These are phyloP conservation scores for Agrochola lychnidis DNA, from an alignment of 2,888 invertebrate genomes.

Conservation along the genomic window DNA sequence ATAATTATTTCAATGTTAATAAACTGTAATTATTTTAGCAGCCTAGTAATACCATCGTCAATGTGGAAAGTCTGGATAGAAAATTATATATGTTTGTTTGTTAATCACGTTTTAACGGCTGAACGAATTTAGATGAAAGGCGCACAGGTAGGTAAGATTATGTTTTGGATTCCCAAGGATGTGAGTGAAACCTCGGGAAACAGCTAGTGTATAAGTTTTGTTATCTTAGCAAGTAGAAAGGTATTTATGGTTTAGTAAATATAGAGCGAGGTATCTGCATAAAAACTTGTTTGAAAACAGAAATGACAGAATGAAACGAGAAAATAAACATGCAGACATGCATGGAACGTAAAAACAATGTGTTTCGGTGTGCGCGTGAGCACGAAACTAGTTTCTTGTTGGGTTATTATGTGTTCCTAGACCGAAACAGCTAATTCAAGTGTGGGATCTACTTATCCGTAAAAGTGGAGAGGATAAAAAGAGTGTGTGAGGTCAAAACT, in stretches of 20 bases:
- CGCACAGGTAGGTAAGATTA: not conserved
- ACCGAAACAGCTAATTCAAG: not conserved
- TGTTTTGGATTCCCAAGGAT: not conserved
- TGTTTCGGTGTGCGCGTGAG: conserved; percentile 3
- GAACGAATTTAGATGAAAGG: not conserved
- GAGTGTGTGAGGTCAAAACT: not conserved
- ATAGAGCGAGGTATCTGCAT: conserved; percentile 13
- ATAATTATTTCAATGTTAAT: not conserved
- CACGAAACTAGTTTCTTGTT: conserved; percentile 30
- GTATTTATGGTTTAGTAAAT: conserved; percentile 35
- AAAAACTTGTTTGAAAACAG: conserved; percentile 42
- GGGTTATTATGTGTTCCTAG: not conserved
- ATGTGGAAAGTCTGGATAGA: not conserved
- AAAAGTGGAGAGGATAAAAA: conserved; percentile 4
- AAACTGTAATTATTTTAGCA: not conserved
- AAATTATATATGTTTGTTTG: not conserved
- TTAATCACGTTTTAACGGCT: not conserved
- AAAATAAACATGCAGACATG: conserved; percentile 23
- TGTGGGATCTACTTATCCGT: not conserved
- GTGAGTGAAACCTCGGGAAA: not conserved
- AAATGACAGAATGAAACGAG: too few species aligned
- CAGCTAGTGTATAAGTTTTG: not conserved
- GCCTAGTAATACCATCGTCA: not conserved
- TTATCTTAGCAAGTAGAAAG: conserved; percentile 8
- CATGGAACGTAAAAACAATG: conserved; percentile 22